Percentiles rank a stretch among this genome's conserved stretches.
Conservation (phyloP, 2,888 invertebrate species). For the Drosophila gaucha region DNA sequence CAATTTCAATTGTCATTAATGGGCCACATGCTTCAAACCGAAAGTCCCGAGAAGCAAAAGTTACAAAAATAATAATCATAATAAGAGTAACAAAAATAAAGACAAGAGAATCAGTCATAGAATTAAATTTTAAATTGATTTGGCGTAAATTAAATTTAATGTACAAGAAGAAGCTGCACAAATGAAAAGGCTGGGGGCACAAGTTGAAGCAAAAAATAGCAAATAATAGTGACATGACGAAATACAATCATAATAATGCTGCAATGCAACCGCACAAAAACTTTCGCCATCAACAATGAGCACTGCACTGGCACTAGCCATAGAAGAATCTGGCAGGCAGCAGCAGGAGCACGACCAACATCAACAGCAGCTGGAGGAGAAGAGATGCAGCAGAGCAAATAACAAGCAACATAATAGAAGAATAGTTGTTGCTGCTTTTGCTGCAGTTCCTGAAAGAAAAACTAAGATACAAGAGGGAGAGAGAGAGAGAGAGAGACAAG, state of each 20-base stretch:
- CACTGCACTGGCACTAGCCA: slow-evolving; percentile 3
- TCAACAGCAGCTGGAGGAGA: neutral
- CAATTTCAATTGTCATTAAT: slow-evolving; percentile 37
- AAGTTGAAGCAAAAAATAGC: slow-evolving; percentile 75
- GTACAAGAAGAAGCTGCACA: slow-evolving; percentile 20
- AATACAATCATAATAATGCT: slow-evolving; percentile 76
- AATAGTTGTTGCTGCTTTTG: slow-evolving; percentile 37
- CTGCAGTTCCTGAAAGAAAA: slow-evolving; percentile 44
- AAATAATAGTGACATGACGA: slow-evolving; percentile 80
- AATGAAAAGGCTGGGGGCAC: slow-evolving; percentile 38
- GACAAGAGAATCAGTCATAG: slow-evolving; percentile 22
- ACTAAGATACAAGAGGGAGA: slow-evolving; percentile 48
- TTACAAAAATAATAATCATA: slow-evolving; percentile 14
- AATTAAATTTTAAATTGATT: slow-evolving; percentile 56
- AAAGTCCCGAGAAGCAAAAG: neutral
- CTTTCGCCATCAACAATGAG: slow-evolving; percentile 72
- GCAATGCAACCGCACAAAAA: slow-evolving; percentile 64
- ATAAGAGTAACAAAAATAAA: slow-evolving; percentile 38
- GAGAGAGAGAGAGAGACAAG: neutral
- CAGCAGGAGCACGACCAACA: slow-evolving; percentile 1
- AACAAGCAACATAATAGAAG: slow-evolving; percentile 74
- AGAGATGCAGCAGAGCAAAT: slow-evolving; percentile 53
- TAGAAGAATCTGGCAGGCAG: slow-evolving; percentile 10
- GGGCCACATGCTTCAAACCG: slow-evolving; percentile 1
- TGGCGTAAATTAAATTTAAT: slow-evolving; percentile 56